Percentiles rank a stretch among this genome's conserved stretches.
Conservation (phyloP, 1,140 invertebrate species). For the Hypsibius dujardini region DNA sequence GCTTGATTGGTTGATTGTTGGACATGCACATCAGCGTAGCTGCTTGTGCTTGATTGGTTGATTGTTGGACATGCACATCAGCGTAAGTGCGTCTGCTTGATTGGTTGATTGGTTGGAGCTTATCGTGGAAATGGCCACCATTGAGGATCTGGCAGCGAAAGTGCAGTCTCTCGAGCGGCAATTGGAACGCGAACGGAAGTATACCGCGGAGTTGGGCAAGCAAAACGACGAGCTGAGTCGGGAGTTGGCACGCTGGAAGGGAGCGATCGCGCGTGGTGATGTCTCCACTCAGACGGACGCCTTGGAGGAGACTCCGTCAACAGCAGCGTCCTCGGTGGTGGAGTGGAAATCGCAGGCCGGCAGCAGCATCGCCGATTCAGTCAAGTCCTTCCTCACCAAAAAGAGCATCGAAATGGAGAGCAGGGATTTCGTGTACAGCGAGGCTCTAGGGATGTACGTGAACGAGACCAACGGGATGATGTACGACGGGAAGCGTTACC, state of each 20-base stretch:
- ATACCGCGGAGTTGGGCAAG: not conserved
- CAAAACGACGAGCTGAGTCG: not conserved
- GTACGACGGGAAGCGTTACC: conserved; percentile 11
- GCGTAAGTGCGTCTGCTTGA: too few relatives aligned
- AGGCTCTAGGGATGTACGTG: not conserved
- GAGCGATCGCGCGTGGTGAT: not conserved
- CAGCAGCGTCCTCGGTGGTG: not conserved
- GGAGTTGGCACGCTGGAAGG: not conserved
- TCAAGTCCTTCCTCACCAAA: conserved; percentile 2
- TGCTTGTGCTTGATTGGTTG: too few relatives aligned
- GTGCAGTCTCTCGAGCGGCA: conserved; percentile 10
- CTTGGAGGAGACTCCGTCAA: not conserved
- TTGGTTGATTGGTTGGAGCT: too few relatives aligned
- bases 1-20: too few relatives aligned
- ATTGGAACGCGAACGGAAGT: not conserved
- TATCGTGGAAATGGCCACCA: too few relatives aligned
- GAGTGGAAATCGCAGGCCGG: not conserved
- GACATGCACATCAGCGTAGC: too few relatives aligned
- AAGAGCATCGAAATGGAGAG: not conserved
- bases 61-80: too few relatives aligned
- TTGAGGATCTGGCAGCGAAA: too few relatives aligned
- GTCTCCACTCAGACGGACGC: not conserved
- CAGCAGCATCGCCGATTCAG: not conserved
- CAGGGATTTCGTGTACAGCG: conserved; percentile 11
- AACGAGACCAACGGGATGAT: conserved; percentile 14